phyloP scores from a whole-genome alignment of 2,113 vertebrate species.

The Dasyornis broadbenti region DNA sequence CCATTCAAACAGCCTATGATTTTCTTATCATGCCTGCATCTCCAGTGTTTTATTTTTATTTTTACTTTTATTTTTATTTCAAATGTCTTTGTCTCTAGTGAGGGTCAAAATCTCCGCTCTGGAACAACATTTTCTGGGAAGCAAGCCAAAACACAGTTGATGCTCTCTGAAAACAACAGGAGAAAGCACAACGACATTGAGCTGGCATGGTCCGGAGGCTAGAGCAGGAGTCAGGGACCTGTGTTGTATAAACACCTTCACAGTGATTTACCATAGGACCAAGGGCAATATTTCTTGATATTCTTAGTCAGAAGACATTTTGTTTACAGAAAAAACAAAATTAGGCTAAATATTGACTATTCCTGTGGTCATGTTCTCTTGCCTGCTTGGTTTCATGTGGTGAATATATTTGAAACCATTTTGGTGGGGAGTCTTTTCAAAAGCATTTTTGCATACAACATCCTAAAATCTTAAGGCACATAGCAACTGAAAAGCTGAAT shows the following conservation, averaged over 20 bases:
- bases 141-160: constrained; percentile 30
- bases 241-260: constrained; percentile 14
- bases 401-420: neutral
- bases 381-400: neutral
- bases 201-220: constrained; percentile 9
- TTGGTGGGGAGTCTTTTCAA: neutral
- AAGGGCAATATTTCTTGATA: neutral
- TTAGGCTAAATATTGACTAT: neutral
- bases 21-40: neutral
- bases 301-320: neutral
- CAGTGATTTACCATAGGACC: neutral
- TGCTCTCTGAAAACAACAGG: constrained; percentile 22
- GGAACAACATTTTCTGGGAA: constrained; percentile 39
- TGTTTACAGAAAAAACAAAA: neutral
- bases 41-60: neutral
- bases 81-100: neutral
- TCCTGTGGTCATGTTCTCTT: neutral
- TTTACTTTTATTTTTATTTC: constrained; percentile 20
- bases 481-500: neutral
- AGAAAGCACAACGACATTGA: neutral
- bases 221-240: constrained; percentile 25
- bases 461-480: neutral
- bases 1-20: neutral
- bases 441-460: neutral
- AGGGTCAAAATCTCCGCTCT: constrained; percentile 32